These are phyloP conservation scores for Cordilura impudica DNA, from an alignment of 2,888 invertebrate genomes.

Conservation along the genomic window DNA sequence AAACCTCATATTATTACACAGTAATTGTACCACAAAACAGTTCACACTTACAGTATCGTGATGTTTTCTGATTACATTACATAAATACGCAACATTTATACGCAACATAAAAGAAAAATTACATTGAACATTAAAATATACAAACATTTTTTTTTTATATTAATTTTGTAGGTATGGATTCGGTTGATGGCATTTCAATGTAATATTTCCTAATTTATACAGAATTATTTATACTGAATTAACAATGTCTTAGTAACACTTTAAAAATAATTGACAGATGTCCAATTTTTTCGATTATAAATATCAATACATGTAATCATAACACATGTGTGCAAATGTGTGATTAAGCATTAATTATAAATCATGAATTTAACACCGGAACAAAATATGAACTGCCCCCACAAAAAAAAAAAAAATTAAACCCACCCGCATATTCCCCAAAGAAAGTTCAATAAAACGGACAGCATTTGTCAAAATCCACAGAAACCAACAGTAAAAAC, in stretches of 20 bases:
- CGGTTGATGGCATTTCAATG: too few species aligned
- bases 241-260: background rate
- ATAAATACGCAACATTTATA: too few species aligned
- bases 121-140: too few species aligned
- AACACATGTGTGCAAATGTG: slow-evolving; percentile 9
- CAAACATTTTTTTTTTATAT: too few species aligned
- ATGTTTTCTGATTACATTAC: too few species aligned
- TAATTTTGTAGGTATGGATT: too few species aligned
- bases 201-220: too few species aligned
- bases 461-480: background rate
- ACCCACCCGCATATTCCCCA: background rate
- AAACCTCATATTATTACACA: too few species aligned
- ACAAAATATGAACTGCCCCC: slow-evolving; percentile 19
- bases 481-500: background rate
- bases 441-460: background rate
- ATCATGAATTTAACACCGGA: slow-evolving; percentile 37
- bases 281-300: background rate
- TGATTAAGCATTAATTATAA: slow-evolving; percentile 39
- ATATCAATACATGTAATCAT: background rate
- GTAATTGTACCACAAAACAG: too few species aligned
- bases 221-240: too few species aligned
- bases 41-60: too few species aligned
- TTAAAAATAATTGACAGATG: slow-evolving; percentile 16
- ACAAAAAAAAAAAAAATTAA: background rate
- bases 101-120: too few species aligned